These are phyloP conservation scores for Lysiphlebus fabarum DNA, from an alignment of 1,140 invertebrate species.

Conservation along the genomic window DNA sequence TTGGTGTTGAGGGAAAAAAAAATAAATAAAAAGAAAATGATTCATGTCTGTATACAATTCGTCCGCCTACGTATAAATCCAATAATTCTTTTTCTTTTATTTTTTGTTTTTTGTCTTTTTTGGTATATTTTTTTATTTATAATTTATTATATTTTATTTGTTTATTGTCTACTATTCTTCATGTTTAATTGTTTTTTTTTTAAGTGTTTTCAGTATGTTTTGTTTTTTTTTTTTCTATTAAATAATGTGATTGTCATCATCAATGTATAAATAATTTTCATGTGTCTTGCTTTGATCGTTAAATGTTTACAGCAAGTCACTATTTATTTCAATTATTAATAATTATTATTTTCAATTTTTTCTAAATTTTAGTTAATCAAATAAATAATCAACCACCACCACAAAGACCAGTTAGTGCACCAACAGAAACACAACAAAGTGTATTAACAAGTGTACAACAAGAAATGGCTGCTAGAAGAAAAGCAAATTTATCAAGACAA, in stretches of 20 bases:
- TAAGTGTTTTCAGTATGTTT: too few relatives aligned
- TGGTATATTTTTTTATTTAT: background rate
- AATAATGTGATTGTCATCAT: background rate
- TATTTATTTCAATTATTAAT: too few relatives aligned
- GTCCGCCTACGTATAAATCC: slow-evolving; percentile 4
- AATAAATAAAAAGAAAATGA: background rate
- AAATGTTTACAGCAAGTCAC: too few relatives aligned
- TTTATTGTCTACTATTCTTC: background rate
- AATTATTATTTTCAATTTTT: slow-evolving; percentile 15
- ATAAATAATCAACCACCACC: slow-evolving; percentile 38
- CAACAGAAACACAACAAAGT: slow-evolving; percentile 55
- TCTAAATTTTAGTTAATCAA: slow-evolving; percentile 45
- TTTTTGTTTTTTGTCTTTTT: slow-evolving; percentile 14
- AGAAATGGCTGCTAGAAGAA: slow-evolving; percentile 61
- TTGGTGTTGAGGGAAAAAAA: too few relatives aligned
- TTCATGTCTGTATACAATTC: slow-evolving; percentile 7
- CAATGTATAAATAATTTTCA: too few relatives aligned
- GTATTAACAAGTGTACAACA: slow-evolving; percentile 58
- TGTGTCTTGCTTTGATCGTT: too few relatives aligned
- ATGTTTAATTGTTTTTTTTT: slow-evolving; percentile 8
- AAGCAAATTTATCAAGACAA: slow-evolving; percentile 63
- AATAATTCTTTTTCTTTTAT: background rate
- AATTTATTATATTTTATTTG: background rate
- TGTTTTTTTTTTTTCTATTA: slow-evolving; percentile 10
- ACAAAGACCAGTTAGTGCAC: slow-evolving; percentile 38